Evolutionary conservation across 2,113 vertebrate species (phyloP), one percentile per base, ranked within the genome.

Genomic region (Cyanoliseus patagonus): DNA sequence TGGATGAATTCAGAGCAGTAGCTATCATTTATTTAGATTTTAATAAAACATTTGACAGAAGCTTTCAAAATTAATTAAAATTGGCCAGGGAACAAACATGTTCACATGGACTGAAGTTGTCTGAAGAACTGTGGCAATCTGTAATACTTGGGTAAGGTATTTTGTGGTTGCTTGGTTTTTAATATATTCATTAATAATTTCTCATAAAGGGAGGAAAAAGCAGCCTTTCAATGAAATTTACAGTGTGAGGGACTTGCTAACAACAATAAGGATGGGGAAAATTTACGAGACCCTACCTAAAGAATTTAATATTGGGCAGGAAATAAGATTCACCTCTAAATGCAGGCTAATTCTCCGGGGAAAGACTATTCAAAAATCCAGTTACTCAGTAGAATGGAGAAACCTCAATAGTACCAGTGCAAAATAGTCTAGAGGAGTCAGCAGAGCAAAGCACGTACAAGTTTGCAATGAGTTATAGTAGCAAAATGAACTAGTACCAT

Each of bases 41-140:
- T 88, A 62, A 79, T 79, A 62, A 69, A 73, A 8, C 22, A 66
- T 79, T 88, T 88, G 77, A 39, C 62, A 82, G 6, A 22, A 83
- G 28, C 44, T 94, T 83, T 94, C 66, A n/a, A 95, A 92, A 82
- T 69, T 59, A 76, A 57, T 92, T 92, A 22, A 68, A 55, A 52
- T 24, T 84, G 30, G 9, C 39, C n/a, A 33, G 74, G 80, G 46
- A 76, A 46, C 46, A 63, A 92, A 91, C 15, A 31, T 35, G 16
- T 77, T 94, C 77, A 66, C 22, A 39, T 7, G 35, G 35, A 62
- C 20, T 64, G 33, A 90, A 91, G 41, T n/a, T 94, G 57, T 33
- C 84, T 70, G 68, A 73, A 86, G 67, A 83, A 67, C 42, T 8
- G 19, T 69, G 55, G 24, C 27, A 78, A 24, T 94, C 31, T 68